phyloP scores from a whole-genome alignment of 2,113 vertebrate species.

The Ginglymostoma cirratum region DNA sequence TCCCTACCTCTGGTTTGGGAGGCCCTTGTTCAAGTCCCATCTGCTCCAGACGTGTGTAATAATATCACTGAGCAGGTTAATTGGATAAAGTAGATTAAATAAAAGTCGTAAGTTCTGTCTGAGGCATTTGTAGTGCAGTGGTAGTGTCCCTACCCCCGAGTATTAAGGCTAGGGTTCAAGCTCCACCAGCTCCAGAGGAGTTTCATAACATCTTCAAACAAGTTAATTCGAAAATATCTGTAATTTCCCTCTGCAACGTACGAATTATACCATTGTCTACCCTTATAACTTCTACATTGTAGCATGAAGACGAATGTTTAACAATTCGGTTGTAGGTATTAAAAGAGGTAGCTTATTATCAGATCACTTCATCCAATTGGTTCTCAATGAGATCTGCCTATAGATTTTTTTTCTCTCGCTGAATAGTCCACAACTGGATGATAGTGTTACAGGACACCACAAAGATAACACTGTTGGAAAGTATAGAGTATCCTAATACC shows the following conservation, averaged over 20 bases:
- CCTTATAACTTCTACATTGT: background rate
- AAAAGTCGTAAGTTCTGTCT: too few relatives aligned
- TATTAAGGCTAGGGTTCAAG: too few relatives aligned
- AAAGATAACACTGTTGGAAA: conserved; percentile 60
- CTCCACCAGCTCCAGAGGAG: too few relatives aligned
- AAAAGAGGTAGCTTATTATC: background rate
- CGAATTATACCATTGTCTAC: background rate
- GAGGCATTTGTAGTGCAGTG: too few relatives aligned
- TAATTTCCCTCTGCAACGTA: background rate
- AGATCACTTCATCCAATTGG: background rate
- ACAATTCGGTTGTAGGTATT: background rate
- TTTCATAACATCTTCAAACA: too few relatives aligned
- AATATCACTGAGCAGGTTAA: too few relatives aligned
- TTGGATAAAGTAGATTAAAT: too few relatives aligned
- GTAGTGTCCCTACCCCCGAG: too few relatives aligned
- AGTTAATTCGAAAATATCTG: too few relatives aligned
- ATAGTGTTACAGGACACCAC: conserved; percentile 55
- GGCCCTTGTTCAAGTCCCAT: too few relatives aligned
- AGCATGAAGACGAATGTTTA: background rate
- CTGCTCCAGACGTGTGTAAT: too few relatives aligned
- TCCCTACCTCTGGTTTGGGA: too few relatives aligned
- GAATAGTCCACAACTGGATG: conserved; percentile 50
- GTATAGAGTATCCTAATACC: conserved; percentile 48
- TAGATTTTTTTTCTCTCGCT: conserved; percentile 26
- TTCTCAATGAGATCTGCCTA: background rate